Percentiles rank a stretch among this genome's conserved stretches.
Evolutionary conservation across 2,888 invertebrate species (phyloP).

Genomic region (Erpobdella octoculata): DNA sequence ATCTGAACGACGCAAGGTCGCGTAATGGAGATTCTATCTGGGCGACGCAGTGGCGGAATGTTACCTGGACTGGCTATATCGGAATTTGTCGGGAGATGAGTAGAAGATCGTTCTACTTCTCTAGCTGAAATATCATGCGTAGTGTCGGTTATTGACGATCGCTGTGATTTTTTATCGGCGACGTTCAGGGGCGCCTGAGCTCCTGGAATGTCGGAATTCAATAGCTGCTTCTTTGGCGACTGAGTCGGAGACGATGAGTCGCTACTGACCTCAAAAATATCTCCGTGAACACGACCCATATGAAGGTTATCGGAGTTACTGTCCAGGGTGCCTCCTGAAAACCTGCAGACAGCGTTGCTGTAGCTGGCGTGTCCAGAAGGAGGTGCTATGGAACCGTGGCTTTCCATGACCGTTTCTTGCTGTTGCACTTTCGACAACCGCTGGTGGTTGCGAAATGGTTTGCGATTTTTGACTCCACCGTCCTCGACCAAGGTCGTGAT

Average conservation of each 20-base stretch:
- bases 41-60: background rate
- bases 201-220: background rate
- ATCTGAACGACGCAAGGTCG: slow-evolving; percentile 8
- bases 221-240: background rate
- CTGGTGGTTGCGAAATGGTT: background rate
- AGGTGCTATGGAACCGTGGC: background rate
- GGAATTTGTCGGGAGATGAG: too few species aligned
- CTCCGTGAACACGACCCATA: background rate
- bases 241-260: background rate
- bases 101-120: background rate
- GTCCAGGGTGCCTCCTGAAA: background rate
- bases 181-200: slow-evolving; percentile 1
- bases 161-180: too few species aligned
- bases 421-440: background rate
- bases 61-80: background rate
- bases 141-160: too few species aligned
- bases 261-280: slow-evolving; percentile 1
- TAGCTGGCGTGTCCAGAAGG: background rate
- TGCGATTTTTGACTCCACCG: background rate
- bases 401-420: slow-evolving; percentile 8
- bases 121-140: background rate
- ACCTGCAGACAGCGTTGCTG: background rate
- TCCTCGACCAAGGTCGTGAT: background rate
- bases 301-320: background rate
- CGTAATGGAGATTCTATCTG: background rate